phyloP scores from a whole-genome alignment of 2,113 vertebrate species.

The Corythaixoides concolor region DNA sequence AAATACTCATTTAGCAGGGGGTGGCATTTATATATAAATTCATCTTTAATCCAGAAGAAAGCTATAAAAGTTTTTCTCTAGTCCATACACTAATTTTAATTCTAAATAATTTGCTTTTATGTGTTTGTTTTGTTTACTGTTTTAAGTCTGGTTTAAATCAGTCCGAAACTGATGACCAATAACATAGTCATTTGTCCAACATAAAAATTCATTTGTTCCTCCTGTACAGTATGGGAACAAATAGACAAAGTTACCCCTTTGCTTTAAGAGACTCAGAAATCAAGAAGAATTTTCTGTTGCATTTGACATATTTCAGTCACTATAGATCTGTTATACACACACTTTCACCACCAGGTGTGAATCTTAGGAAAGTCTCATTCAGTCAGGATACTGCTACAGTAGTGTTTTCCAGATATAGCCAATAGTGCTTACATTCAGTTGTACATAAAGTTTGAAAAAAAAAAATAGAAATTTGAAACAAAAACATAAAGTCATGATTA shows the following conservation, averaged over 20 bases:
- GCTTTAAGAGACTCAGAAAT: neutral
- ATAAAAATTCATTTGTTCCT: neutral
- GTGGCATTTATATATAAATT: neutral
- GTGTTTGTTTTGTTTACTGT: neutral
- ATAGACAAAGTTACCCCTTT: neutral
- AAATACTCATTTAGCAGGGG: neutral
- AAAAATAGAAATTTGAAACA: neutral
- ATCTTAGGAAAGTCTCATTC: no score
- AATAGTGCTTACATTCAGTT: neutral
- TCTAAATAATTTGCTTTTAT: neutral
- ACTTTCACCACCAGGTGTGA: neutral
- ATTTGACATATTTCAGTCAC: neutral
- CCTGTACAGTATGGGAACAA: neutral
- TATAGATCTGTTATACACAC: neutral
- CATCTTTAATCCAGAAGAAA: neutral
- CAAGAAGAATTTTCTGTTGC: neutral
- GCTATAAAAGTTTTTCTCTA: neutral
- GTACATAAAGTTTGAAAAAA: neutral
- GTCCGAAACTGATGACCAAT: neutral
- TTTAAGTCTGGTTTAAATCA: neutral
- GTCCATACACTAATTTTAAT: neutral
- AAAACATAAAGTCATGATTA: neutral
- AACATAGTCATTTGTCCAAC: neutral
- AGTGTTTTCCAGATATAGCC: neutral
- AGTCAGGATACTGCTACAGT: neutral